A percentile compares a stretch with the other conserved stretches of the same genome.
These are phyloP conservation scores for Stegastes partitus DNA, from an alignment of 2,113 vertebrate species.

Conservation along the genomic window DNA sequence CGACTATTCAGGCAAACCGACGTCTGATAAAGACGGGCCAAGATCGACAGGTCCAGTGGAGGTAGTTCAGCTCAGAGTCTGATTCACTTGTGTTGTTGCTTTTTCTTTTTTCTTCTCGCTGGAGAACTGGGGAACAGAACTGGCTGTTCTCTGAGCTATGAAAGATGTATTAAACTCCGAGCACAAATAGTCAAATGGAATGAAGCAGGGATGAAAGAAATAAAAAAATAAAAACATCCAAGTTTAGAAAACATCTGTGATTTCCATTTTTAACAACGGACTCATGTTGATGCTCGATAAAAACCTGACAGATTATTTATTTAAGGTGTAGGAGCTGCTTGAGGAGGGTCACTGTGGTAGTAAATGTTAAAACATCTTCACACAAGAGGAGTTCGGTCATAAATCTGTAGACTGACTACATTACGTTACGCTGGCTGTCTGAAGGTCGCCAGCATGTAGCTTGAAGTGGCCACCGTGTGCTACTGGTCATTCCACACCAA, in stretches of 20 bases:
- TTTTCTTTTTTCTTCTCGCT: slow-evolving; percentile 6
- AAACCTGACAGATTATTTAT: no score
- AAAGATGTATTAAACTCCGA: neutral
- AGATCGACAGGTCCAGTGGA: slow-evolving; percentile 49
- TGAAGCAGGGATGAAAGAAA: neutral
- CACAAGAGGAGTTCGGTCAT: no score
- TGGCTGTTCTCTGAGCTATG: neutral
- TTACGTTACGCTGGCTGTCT: neutral
- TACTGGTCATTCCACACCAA: neutral
- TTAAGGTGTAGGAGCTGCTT: no score
- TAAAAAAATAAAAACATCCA: no score
- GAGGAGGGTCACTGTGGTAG: no score
- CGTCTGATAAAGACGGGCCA: slow-evolving; percentile 57
- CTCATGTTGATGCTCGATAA: neutral
- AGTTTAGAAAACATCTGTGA: neutral
- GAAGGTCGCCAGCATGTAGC: neutral
- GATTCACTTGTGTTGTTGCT: slow-evolving; percentile 43
- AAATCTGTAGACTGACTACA: no score
- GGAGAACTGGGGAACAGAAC: slow-evolving; percentile 22
- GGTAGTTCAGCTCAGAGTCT: slow-evolving; percentile 40
- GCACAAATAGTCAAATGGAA: neutral
- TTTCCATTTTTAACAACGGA: neutral
- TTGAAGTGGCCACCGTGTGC: neutral
- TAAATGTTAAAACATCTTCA: no score
- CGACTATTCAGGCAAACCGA: slow-evolving; percentile 48